Evolutionary conservation across 2,113 vertebrate genomes (phyloP), one percentile per base, ranked within the genome.

Genomic region (Cacatua alba): DNA sequence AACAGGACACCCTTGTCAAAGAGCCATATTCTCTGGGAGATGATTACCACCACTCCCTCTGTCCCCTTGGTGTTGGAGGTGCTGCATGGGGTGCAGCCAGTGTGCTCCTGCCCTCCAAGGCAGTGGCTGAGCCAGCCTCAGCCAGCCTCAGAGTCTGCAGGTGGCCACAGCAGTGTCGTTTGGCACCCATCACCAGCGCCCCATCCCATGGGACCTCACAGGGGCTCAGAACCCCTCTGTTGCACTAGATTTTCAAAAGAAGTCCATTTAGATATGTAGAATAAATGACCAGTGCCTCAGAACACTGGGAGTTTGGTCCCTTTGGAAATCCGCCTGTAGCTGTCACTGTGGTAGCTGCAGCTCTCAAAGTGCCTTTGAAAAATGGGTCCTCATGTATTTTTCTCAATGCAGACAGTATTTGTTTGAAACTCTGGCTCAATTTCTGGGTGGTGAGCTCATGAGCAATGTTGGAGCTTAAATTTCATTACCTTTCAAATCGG

Each of bases 41-140:
- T 26, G 33, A 37, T 57, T 28, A 16, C 10, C 13, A 4, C 15
- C 0, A 0, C 10, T 17, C 4, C 3, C 9, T 9, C 2, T 35
- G 0, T 29, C 35, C 44, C 33, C 39, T 28, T n/a, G 3, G 1
- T 41, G 26, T 21, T 55, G 41, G 52, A 26, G 6, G 11, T 64
- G 49, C 17, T 37, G 31, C 26, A 2, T 14, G 55, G 55, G n/a
- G 28, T 44, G 70, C 44, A 49, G 31, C 53, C 2, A 1, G 7
- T 1, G 0, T 44, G 25, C 28, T 78, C 43, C 79, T 68, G 55
- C 43, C 43, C 55, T 67, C n/a, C 0, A 0, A 57, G 28, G 33
- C 0, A 0, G 23, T 23, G 49, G 6, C 33, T 29, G 17, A 28
- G 46, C 21, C 44, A 52, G 31, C 39, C 49, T 53, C 0, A 3